Conservation (phyloP, 1,140 invertebrate genomes). For the Steinernema feltiae region DNA sequence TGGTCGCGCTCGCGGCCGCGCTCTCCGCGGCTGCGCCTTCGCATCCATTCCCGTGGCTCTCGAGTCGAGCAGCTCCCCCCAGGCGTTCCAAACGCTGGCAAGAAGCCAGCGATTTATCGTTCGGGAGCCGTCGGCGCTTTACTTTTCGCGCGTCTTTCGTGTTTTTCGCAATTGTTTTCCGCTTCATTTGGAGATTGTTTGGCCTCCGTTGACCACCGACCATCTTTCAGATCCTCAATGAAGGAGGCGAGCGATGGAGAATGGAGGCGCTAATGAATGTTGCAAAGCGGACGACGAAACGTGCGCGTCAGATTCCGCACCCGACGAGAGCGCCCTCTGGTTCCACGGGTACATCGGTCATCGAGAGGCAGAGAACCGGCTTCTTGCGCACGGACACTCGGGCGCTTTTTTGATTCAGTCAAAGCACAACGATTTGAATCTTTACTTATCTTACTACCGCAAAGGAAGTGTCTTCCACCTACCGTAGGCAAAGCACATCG, state of each 20-base stretch:
- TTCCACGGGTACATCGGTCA: constrained; percentile 21
- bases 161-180: neutral
- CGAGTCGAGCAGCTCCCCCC: neutral
- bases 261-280: neutral
- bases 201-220: too few species aligned
- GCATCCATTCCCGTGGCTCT: neutral
- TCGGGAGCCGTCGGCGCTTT: neutral
- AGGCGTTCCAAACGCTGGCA: neutral
- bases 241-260: too few species aligned
- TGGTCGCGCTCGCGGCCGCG: neutral
- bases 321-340: constrained; percentile 7
- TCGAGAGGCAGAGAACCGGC: constrained; percentile 13
- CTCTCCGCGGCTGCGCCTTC: neutral
- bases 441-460: neutral
- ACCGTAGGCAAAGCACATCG: constrained; percentile 12
- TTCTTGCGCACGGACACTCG: neutral
- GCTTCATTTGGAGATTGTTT: too few species aligned
- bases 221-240: too few species aligned
- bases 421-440: neutral
- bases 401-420: constrained; percentile 2
- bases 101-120: neutral
- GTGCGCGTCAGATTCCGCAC: neutral
- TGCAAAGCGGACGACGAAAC: neutral
- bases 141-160: neutral
- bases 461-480: neutral